Percentiles rank a stretch among this genome's conserved stretches.
Evolutionary conservation across 2,113 vertebrate genomes (phyloP).

Genomic region (Vanacampus margaritifer): DNA sequence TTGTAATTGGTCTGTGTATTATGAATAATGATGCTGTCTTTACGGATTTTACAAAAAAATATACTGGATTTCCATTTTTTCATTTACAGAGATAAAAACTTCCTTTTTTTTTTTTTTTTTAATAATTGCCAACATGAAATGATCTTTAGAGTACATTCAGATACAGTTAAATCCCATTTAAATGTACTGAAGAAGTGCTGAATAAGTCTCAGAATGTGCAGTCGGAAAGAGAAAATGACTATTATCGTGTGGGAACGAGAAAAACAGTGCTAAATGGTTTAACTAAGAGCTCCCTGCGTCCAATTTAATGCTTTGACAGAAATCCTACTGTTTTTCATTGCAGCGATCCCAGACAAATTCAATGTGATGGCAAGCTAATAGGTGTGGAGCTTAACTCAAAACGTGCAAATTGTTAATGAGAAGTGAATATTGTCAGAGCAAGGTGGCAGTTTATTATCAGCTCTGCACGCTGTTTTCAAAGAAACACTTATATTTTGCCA

Average conservation of each 20-base stretch:
- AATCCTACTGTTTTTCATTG: constrained; percentile 7
- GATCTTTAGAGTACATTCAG: not conserved
- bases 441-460: constrained; percentile 41
- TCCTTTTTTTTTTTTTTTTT: not conserved
- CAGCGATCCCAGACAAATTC: constrained; percentile 24
- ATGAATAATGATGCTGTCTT: not conserved
- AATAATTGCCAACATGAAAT: not conserved
- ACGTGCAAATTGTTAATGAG: constrained; percentile 56
- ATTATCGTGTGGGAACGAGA: not conserved
- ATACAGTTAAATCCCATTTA: constrained; percentile 2
- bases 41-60: not conserved
- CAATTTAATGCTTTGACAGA: constrained; percentile 24
- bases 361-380: constrained; percentile 49
- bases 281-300: constrained; percentile 8
- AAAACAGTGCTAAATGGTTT: constrained; percentile 16
- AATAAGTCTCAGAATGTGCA: not conserved
- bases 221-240: not conserved
- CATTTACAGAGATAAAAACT: not conserved
- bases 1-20: not conserved
- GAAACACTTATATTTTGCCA: constrained; percentile 26
- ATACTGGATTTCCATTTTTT: not conserved
- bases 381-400: constrained; percentile 38
- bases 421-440: constrained; percentile 29
- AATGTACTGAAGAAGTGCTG: constrained; percentile 3
- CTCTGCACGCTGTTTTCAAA: constrained; percentile 10